phyloP scores from a whole-genome alignment of 2,113 vertebrate species.

The Hydrolagus affinis region DNA sequence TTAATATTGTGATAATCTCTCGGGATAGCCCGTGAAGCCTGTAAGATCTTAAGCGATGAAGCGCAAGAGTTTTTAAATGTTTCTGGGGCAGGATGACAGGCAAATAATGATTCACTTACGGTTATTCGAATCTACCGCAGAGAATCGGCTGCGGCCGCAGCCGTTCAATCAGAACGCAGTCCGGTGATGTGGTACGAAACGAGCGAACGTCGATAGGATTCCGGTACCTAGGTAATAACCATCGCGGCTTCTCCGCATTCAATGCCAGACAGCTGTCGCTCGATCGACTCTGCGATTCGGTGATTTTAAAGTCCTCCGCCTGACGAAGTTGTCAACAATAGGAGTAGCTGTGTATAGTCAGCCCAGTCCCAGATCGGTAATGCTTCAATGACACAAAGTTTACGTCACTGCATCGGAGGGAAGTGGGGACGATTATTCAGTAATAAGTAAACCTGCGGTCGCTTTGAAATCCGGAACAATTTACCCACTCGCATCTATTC shows the following conservation, averaged over 20 bases:
- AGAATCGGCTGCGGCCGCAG: not conserved
- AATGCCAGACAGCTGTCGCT: not conserved
- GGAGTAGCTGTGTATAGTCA: no score
- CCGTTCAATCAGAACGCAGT: not conserved
- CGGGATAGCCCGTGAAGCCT: not conserved
- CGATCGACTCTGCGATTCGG: not conserved
- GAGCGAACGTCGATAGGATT: not conserved
- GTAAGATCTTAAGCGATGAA: conserved; percentile 14
- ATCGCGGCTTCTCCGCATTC: no score
- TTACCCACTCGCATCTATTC: no score
- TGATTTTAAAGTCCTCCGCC: not conserved
- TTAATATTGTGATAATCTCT: conserved; percentile 19
- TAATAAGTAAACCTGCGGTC: no score
- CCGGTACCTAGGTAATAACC: not conserved
- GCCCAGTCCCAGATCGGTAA: no score
- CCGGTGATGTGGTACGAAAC: not conserved
- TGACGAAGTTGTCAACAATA: not conserved
- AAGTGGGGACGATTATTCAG: no score
- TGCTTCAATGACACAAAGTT: no score
- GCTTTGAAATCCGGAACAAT: no score
- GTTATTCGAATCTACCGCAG: conserved; percentile 8
- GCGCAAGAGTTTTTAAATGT: conserved; percentile 1
- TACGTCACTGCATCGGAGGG: no score
- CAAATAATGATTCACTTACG: not conserved
- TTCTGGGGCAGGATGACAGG: not conserved